phyloP scores from a whole-genome alignment of 1,140 invertebrate genomes.

The Leptonema lineaticorne region DNA sequence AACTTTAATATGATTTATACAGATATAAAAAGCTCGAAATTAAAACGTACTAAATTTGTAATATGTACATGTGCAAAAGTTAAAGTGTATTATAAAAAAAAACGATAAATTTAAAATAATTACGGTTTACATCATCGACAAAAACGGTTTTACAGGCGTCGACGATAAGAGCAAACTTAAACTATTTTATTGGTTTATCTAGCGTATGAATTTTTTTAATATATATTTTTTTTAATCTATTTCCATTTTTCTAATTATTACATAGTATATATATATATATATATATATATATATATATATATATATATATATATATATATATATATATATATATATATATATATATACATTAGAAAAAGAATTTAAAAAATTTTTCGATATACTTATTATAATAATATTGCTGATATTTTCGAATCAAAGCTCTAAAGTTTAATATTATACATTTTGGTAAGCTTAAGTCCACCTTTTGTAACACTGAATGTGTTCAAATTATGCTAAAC shows the following conservation, averaged over 20 bases:
- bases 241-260: neutral
- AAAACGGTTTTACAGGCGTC: too few species aligned
- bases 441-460: constrained; percentile 36
- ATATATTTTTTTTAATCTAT: neutral
- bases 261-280: neutral
- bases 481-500: neutral
- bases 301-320: neutral
- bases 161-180: constrained; percentile 1
- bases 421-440: neutral
- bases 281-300: neutral
- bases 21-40: neutral
- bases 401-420: neutral
- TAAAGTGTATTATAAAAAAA: too few species aligned
- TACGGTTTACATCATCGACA: too few species aligned
- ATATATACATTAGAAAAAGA: neutral
- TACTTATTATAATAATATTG: constrained; percentile 14
- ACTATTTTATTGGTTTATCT: constrained; percentile 38
- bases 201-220: constrained; percentile 40
- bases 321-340: neutral
- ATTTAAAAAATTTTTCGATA: neutral
- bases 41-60: neutral
- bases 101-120: too few species aligned
- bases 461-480: constrained; percentile 22
- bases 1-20: neutral
- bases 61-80: too few species aligned